A percentile compares a stretch with the other conserved stretches of the same genome.
phyloP scores from a whole-genome alignment of 2,888 invertebrate genomes.

The Oscheius sp. region DNA sequence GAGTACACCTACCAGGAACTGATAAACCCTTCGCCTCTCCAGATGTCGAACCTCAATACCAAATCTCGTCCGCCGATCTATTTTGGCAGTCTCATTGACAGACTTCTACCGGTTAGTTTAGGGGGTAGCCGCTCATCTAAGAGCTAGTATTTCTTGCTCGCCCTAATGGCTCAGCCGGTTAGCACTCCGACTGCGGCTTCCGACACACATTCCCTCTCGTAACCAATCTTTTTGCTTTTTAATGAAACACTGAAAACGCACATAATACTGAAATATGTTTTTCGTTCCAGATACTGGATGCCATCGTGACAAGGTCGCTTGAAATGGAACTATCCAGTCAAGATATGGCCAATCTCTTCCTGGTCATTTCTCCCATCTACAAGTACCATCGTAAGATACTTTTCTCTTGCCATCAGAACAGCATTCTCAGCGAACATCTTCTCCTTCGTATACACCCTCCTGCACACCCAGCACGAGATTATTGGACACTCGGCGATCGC shows the following conservation, averaged over 20 bases:
- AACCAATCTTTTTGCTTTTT: no score
- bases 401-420: not conserved
- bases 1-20: constrained; percentile 49
- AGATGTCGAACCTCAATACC: constrained; percentile 18
- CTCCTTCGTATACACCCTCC: constrained; percentile 55
- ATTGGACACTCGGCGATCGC: constrained; percentile 41
- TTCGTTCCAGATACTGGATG: constrained; percentile 53
- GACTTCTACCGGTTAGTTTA: constrained; percentile 46
- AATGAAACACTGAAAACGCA: not conserved
- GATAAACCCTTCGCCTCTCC: not conserved
- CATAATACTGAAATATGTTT: not conserved
- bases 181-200: no score
- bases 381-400: constrained; percentile 63
- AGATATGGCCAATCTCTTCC: constrained; percentile 47
- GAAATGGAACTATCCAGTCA: constrained; percentile 49
- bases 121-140: no score
- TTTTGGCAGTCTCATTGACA: constrained; percentile 53
- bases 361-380: constrained; percentile 60
- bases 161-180: no score
- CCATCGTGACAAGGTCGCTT: constrained; percentile 54
- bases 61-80: constrained; percentile 47
- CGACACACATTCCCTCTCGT: no score
- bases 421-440: constrained; percentile 49
- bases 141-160: no score
- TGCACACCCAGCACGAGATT: constrained; percentile 48